Base-by-base conservation (phyloP, 2,888 invertebrate genomes). In the Lordiphosa andalusiaca region DNA sequence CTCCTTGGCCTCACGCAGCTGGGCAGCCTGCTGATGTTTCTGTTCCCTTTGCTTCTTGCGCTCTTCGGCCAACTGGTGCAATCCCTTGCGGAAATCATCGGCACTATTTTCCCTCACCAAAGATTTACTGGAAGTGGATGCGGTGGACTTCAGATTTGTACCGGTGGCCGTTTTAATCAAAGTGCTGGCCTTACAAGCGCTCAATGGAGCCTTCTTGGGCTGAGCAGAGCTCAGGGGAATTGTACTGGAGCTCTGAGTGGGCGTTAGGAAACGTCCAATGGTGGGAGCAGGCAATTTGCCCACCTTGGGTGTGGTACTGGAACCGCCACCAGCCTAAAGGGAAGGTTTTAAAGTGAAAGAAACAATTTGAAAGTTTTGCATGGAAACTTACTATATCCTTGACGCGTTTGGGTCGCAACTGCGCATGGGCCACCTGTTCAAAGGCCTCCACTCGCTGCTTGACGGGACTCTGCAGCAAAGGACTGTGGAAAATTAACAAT, bases 1-100 rank as follows among this genome's bases (percentile, higher is more conserved):
- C 40, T 90, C 90, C 56, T 87, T 88, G 3, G 88, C 87, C 56
- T 90, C 90, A 0, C 90, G 88, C 23, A 69, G 69, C 50, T 84
- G 83, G 3, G 89, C 88, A 0, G 87, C 90, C 40, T 86, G 81
- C 42, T 83, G 71, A 64, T 89, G 88, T 51, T 90, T 90, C 35
- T 85, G 87, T 48, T 90, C 90, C 0, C 89, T 77, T 53, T 86
- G 87, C 54, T 87, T 89, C 49, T 88, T 88, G 21, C 16, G 16
- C 16, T 16, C 16, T 16, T 16, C 16, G 16, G 16, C 16, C 16
- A 16, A 16, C 16, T 16, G 16, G 2, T 16, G 16, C 16, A 16
- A 16, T 1, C 16, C 16, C 16, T 16, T 16, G 16, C 16, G 16
- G 16, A 16, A 16, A 16, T 16, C 16, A 16, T 16, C 16, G 16